Conservation (phyloP, 2,797 vertebrate species). For the Artibeus jamaicensis region DNA sequence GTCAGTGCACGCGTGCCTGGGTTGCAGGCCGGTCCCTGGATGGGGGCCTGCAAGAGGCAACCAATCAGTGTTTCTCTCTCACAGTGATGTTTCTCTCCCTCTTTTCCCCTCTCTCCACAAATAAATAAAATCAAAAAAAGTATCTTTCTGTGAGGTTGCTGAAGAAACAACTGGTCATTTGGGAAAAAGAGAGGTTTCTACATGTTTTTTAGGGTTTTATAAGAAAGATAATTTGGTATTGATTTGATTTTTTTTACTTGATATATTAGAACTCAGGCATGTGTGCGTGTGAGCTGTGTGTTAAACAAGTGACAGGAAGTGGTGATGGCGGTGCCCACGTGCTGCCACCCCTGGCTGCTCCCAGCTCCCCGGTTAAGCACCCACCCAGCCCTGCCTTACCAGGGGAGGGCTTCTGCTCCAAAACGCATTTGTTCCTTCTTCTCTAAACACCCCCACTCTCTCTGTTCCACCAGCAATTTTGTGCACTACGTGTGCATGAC, state of each 20-base stretch:
- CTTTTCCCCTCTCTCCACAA: no score
- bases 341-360: not conserved
- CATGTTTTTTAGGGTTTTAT: not conserved
- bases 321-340: not conserved
- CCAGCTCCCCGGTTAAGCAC: not conserved
- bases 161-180: not conserved
- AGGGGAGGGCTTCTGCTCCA: not conserved
- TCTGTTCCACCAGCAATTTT: not conserved
- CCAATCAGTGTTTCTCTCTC: no score
- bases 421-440: not conserved
- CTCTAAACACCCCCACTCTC: not conserved
- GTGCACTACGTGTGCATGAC: not conserved
- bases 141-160: not conserved
- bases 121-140: not conserved
- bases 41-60: no score
- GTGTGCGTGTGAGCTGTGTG: not conserved
- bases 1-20: not conserved
- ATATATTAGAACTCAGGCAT: not conserved
- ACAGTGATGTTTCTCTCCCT: no score
- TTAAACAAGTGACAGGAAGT: not conserved
- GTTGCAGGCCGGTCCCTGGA: no score
- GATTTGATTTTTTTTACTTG: not conserved
- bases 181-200: not conserved
- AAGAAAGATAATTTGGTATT: not conserved
- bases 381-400: not conserved